phyloP scores from a whole-genome alignment of 1,140 invertebrate species.

The Magallana ariakensis region DNA sequence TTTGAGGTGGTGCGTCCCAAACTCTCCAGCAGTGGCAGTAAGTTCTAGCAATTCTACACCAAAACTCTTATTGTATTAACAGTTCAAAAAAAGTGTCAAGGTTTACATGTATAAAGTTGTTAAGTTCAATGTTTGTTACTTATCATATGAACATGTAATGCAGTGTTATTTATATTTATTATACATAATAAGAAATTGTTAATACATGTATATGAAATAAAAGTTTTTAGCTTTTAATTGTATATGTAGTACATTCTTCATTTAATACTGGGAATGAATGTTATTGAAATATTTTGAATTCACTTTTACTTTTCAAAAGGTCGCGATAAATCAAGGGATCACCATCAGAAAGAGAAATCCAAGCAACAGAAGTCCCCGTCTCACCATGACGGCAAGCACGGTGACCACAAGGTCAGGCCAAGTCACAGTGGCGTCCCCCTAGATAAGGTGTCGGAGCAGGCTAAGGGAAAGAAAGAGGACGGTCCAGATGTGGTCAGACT shows the following conservation, averaged over 20 bases:
- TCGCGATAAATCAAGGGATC: constrained; percentile 34
- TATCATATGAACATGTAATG: too few species aligned
- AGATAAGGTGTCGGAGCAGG: constrained; percentile 11
- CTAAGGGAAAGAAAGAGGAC: constrained; percentile 16
- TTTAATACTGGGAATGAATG: neutral
- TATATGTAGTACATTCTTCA: too few species aligned
- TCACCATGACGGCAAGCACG: constrained; percentile 8
- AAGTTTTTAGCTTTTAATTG: too few species aligned
- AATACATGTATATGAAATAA: too few species aligned
- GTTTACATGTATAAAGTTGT: too few species aligned
- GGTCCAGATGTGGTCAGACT: constrained; percentile 86
- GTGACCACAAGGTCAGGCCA: neutral
- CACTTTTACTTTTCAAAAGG: neutral
- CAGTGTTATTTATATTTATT: too few species aligned
- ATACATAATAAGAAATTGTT: too few species aligned
- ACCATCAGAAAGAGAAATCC: constrained; percentile 17
- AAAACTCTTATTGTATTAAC: too few species aligned
- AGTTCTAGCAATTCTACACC: neutral
- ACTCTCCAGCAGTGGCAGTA: constrained; percentile 45
- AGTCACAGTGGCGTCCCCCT: constrained; percentile 1
- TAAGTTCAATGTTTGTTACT: too few species aligned
- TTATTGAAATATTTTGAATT: neutral
- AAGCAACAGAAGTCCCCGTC: neutral
- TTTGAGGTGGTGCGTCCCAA: constrained; percentile 89
- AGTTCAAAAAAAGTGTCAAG: too few species aligned